phyloP scores from a whole-genome alignment of 2,797 vertebrate species.

The Phoeniculus purpureus region DNA sequence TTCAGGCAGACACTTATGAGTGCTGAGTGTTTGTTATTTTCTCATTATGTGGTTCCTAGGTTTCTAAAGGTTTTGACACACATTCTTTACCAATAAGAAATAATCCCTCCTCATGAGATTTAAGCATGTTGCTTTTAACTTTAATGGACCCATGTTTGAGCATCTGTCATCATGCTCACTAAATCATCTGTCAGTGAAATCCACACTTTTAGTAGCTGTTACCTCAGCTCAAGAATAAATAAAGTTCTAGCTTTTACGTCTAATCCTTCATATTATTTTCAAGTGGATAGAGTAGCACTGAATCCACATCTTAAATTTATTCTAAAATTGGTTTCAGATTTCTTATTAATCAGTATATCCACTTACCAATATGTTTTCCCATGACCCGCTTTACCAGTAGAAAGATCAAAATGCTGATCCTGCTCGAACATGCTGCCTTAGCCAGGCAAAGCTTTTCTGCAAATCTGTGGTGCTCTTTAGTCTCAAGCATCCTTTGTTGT shows the following conservation, averaged over 20 bases:
- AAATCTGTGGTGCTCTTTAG: not conserved
- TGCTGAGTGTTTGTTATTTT: conserved; percentile 48
- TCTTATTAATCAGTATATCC: conserved; percentile 45
- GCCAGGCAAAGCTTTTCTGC: not conserved
- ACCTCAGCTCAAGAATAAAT: conserved; percentile 57
- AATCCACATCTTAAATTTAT: conserved; percentile 21
- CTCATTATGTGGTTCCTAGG: conserved; percentile 42
- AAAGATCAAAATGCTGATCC: conserved; percentile 1
- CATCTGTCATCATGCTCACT: conserved; percentile 38
- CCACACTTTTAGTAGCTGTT: conserved; percentile 57
- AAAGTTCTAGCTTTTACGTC: conserved; percentile 52
- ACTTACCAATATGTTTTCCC: conserved; percentile 11
- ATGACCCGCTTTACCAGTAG: not conserved
- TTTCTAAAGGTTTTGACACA: conserved; percentile 65
- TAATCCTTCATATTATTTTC: conserved; percentile 62
- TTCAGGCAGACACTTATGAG: conserved; percentile 25
- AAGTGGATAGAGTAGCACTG: conserved; percentile 24
- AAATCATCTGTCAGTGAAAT: conserved; percentile 60
- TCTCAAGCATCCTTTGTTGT: not conserved
- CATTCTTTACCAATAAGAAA: conserved; percentile 47
- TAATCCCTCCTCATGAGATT: conserved; percentile 44
- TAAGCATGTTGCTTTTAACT: conserved; percentile 57
- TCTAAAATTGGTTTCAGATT: conserved; percentile 45
- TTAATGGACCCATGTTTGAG: conserved; percentile 27
- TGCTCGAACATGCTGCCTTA: not conserved